Percentiles rank a stretch among this genome's conserved stretches.
These are phyloP conservation scores for Acanthosepion lycidas DNA, from an alignment of 2,888 invertebrate genomes.

Conservation along the genomic window DNA sequence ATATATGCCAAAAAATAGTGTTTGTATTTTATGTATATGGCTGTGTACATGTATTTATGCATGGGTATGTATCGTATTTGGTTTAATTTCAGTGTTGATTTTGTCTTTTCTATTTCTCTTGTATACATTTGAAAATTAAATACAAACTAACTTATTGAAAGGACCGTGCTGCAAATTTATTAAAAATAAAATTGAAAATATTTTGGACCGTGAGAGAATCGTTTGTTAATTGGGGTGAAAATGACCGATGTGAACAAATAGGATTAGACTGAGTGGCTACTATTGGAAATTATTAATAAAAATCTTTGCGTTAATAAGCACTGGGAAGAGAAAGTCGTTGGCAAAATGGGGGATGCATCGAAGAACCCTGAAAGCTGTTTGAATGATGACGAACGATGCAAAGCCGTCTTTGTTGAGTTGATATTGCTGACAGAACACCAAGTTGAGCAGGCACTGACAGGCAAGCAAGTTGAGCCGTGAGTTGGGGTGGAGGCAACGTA, in stretches of 20 bases:
- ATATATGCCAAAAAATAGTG: background rate
- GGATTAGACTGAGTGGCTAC: conserved; percentile 15
- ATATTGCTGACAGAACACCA: background rate
- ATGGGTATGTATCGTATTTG: background rate
- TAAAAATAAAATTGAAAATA: background rate
- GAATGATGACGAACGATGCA: background rate
- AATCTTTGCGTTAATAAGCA: conserved; percentile 35
- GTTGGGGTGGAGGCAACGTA: conserved; percentile 15
- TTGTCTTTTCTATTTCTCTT: too few relatives aligned
- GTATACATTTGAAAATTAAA: background rate
- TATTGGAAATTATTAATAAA: conserved; percentile 38
- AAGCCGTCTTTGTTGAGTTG: background rate
- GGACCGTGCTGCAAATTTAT: background rate
- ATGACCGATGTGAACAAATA: conserved; percentile 34
- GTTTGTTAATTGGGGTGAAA: conserved; percentile 34
- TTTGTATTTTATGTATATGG: background rate
- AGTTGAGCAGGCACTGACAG: conserved; percentile 37
- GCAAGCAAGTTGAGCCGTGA: conserved; percentile 39
- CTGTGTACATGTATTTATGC: background rate
- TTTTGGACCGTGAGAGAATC: background rate
- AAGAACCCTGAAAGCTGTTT: background rate
- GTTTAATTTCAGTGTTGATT: too few relatives aligned
- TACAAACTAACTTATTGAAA: background rate
- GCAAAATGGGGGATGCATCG: background rate
- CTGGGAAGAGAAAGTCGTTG: background rate